phyloP scores from a whole-genome alignment of 2,888 invertebrate genomes.

The Drosophila infuscata region DNA sequence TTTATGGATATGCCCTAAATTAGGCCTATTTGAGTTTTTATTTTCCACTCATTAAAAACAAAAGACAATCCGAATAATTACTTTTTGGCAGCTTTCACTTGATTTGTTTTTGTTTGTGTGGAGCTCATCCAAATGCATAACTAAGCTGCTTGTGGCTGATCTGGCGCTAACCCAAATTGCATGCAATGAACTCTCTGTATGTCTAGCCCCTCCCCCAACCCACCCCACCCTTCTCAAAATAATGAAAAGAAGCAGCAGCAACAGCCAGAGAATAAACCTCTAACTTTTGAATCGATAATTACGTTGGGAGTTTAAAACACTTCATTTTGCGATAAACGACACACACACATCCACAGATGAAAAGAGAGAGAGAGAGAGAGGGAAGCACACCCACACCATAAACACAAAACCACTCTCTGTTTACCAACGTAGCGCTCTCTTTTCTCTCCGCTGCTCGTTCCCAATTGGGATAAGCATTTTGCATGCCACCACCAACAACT shows the following conservation, averaged over 20 bases:
- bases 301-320: constrained; percentile 51
- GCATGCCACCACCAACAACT: constrained; percentile 55
- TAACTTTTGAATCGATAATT: constrained; percentile 59
- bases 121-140: constrained; percentile 40
- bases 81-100: constrained; percentile 74
- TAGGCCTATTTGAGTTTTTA: constrained; percentile 45
- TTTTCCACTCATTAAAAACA: constrained; percentile 50
- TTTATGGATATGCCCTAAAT: constrained; percentile 41
- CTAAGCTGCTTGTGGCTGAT: constrained; percentile 39
- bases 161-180: constrained; percentile 57
- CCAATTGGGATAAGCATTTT: constrained; percentile 30
- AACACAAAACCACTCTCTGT: constrained; percentile 53
- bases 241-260: constrained; percentile 9
- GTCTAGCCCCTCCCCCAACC: background rate
- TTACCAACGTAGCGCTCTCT: constrained; percentile 43
- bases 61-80: constrained; percentile 52
- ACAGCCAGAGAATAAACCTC: constrained; percentile 12
- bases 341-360: constrained; percentile 8
- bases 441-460: constrained; percentile 6
- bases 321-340: constrained; percentile 43
- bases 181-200: constrained; percentile 66
- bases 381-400: background rate
- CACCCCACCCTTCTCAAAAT: constrained; percentile 5
- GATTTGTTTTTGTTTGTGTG: constrained; percentile 7
- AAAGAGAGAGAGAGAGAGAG: background rate